phyloP scores from a whole-genome alignment of 1,140 invertebrate species.

The Plectus sambesii region DNA sequence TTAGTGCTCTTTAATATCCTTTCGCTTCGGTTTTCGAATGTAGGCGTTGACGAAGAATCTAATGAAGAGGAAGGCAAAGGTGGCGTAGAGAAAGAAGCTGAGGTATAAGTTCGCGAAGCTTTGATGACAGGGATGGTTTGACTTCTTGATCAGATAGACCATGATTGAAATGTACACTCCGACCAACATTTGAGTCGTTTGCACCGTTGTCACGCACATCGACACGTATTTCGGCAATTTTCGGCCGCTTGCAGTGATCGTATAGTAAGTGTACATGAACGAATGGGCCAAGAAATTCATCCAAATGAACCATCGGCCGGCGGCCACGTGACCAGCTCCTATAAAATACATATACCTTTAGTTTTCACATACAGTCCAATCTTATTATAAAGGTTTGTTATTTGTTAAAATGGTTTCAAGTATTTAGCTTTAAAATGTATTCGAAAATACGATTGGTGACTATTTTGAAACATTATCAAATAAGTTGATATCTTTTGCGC shows the following conservation, averaged over 20 bases:
- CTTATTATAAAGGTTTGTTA: too few species aligned
- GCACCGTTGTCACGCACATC: slow-evolving; percentile 81
- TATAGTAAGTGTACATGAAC: slow-evolving; percentile 95
- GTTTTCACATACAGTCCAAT: too few species aligned
- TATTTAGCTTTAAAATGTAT: too few species aligned
- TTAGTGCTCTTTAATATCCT: too few species aligned
- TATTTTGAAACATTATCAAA: too few species aligned
- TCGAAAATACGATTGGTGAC: too few species aligned
- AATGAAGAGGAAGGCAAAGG: slow-evolving; percentile 50
- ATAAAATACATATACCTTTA: too few species aligned
- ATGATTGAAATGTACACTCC: slow-evolving; percentile 70
- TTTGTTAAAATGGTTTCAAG: too few species aligned
- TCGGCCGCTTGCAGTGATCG: slow-evolving; percentile 72
- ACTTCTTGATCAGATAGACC: slow-evolving; percentile 41
- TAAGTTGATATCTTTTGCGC: too few species aligned
- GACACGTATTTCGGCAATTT: slow-evolving; percentile 67
- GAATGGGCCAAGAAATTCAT: slow-evolving; percentile 98
- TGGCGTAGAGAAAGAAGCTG: slow-evolving; percentile 82
- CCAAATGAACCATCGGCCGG: slow-evolving; percentile 88
- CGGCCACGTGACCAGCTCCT: slow-evolving; percentile 70
- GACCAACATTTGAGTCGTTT: slow-evolving; percentile 93
- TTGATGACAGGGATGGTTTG: slow-evolving; percentile 60
- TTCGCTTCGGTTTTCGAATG: slow-evolving; percentile 50
- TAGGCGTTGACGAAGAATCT: slow-evolving; percentile 50
- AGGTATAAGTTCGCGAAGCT: slow-evolving; percentile 72